Evolutionary conservation across 2,888 invertebrate species (phyloP), one percentile per base, ranked within the genome.

Genomic region (Sipha maydis): DNA sequence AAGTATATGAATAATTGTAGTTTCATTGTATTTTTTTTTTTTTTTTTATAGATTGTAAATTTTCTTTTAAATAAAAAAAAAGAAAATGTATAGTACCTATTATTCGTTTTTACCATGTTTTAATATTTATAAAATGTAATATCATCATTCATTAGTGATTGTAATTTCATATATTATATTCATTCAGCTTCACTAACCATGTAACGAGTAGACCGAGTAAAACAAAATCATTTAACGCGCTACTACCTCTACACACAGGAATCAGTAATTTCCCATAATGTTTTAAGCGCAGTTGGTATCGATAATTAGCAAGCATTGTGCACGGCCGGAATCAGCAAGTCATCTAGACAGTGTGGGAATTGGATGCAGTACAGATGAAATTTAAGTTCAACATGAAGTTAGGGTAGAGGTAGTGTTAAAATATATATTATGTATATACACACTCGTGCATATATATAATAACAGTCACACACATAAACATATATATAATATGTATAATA

Each of bases 251-350:
- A 17, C 17, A 21, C 38, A 17, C 73, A 61, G 34, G 31, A 21
- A 71, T 71, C 41, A 34, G 48, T 84, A 73, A 80, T 88, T 88
- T 82, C 88, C 88, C 88, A 88, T 67, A 82, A 34, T 56, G 78
- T 88, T 82, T 56, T 56, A 54, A 86, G 14, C 56, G 38, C 67
- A 56, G 28, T 71, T 28, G 56, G 76, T 79, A 73, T 79, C 56
- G 56, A 31, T 85, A 78, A 88, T 88, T 88, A 88, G 86, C 86
- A 48, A 88, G 88, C 61, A 82, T 56, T 88, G 88, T 88, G 80
- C 31, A 41, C 25, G 75, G 34, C 61, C 73, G 73, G 56, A 73
- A 71, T 86, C 80, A 56, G 75, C 88, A 76, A 88, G 88, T 88
- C 88, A 88, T 88, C 82, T n/a, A 67, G n/a, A 31, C 41, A 28